These are phyloP conservation scores for Aldrovandia affinis DNA, from an alignment of 2,797 vertebrate species.

Conservation along the genomic window DNA sequence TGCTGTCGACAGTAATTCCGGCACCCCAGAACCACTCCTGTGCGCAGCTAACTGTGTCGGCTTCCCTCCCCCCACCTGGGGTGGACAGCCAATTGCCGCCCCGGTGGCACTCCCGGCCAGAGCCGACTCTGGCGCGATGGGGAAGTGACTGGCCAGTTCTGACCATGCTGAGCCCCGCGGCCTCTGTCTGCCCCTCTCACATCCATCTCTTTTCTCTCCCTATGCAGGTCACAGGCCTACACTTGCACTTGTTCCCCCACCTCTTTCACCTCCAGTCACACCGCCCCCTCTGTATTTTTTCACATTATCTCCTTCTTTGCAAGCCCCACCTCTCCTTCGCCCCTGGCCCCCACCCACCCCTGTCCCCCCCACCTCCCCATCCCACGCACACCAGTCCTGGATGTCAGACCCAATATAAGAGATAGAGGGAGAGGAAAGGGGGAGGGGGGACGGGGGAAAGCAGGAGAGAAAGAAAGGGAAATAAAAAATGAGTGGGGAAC, in stretches of 20 bases:
- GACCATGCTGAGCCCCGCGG: no score
- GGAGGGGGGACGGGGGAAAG: constrained; percentile 48
- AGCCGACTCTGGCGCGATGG: no score
- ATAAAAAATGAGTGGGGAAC: constrained; percentile 40
- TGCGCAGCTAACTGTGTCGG: no score
- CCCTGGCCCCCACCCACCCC: neutral
- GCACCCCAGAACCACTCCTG: no score
- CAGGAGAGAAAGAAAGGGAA: constrained; percentile 46
- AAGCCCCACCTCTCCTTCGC: neutral
- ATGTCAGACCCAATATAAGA: constrained; percentile 58
- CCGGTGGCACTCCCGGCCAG: no score
- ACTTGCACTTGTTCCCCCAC: no score
- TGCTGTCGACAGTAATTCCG: no score
- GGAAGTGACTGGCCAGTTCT: no score
- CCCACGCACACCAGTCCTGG: constrained; percentile 50
- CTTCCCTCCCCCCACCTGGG: no score
- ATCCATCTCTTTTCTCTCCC: neutral
- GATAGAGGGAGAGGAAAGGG: constrained; percentile 43
- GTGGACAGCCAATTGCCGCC: no score
- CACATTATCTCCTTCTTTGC: neutral
- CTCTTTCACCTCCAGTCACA: no score
- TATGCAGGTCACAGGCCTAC: no score
- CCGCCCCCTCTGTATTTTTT: neutral
- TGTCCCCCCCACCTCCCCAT: constrained; percentile 28
- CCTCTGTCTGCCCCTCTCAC: neutral